A percentile compares a stretch with the other conserved stretches of the same genome.
These are phyloP conservation scores for Hirtodrosophila trivittata DNA, from an alignment of 2,888 invertebrate genomes.

Conservation along the genomic window DNA sequence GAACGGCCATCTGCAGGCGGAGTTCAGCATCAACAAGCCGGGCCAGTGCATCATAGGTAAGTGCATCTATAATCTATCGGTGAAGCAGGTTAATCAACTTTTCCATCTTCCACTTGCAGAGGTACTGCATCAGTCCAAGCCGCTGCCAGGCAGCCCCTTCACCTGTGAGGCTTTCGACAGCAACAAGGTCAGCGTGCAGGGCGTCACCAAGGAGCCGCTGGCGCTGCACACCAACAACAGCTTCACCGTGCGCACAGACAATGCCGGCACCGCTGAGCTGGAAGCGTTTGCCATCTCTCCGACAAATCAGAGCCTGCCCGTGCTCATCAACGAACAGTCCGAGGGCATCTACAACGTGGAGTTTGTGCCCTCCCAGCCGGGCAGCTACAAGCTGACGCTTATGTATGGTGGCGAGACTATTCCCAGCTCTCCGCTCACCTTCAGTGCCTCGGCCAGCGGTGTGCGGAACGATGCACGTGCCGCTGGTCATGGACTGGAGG, in stretches of 20 bases:
- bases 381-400: constrained; percentile 86
- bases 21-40: constrained; percentile 93
- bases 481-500: constrained; percentile 88
- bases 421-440: constrained; percentile 85
- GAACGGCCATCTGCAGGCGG: constrained; percentile 96
- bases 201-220: constrained; percentile 90
- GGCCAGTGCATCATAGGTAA: constrained; percentile 88
- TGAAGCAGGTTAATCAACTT: background rate
- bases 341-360: constrained; percentile 90
- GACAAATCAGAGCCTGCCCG: constrained; percentile 91
- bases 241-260: constrained; percentile 91
- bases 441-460: constrained; percentile 87
- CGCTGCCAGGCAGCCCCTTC: constrained; percentile 96
- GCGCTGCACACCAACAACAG: constrained; percentile 92
- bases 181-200: constrained; percentile 91
- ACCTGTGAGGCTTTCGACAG: constrained; percentile 96
- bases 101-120: constrained; percentile 85
- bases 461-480: constrained; percentile 86
- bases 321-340: constrained; percentile 89
- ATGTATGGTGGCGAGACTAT: constrained; percentile 88
- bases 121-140: constrained; percentile 94
- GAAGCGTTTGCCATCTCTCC: constrained; percentile 95
- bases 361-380: constrained; percentile 93
- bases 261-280: constrained; percentile 92
- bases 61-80: constrained; percentile 21